Evolutionary conservation across 2,797 vertebrate species (phyloP).

Genomic region (Falco berigora): DNA sequence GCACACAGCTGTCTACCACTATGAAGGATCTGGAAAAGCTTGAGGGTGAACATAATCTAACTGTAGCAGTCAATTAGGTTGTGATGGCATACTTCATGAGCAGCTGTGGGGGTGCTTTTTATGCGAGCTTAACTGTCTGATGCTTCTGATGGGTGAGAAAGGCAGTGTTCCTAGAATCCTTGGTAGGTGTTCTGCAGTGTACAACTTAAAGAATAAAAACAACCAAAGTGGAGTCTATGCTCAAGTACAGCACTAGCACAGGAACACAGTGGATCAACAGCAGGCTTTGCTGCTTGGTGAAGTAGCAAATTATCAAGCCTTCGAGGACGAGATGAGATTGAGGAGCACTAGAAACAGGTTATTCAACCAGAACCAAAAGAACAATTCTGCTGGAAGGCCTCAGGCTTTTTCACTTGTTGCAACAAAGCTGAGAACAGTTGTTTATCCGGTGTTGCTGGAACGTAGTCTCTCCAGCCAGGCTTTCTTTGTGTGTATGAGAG

Average conservation of each 20-base stretch:
- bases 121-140: background rate
- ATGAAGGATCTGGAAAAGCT: background rate
- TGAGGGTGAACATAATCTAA: background rate
- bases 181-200: background rate
- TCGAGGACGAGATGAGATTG: background rate
- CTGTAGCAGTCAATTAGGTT: background rate
- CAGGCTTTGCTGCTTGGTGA: background rate
- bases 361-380: background rate
- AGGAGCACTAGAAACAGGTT: background rate
- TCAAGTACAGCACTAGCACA: background rate
- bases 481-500: background rate
- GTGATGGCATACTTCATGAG: background rate
- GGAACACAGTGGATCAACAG: background rate
- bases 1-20: background rate
- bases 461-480: background rate
- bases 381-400: background rate
- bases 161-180: background rate
- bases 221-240: background rate
- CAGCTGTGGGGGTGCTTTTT: background rate
- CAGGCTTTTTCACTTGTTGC: background rate
- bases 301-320: background rate
- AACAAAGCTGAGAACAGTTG: background rate
- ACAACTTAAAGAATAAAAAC: background rate
- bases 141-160: background rate
- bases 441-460: conserved; percentile 18